A percentile compares a stretch with the other conserved stretches of the same genome.
These are phyloP conservation scores for Caloenas nicobarica DNA, from an alignment of 2,113 vertebrate genomes.

Conservation along the genomic window DNA sequence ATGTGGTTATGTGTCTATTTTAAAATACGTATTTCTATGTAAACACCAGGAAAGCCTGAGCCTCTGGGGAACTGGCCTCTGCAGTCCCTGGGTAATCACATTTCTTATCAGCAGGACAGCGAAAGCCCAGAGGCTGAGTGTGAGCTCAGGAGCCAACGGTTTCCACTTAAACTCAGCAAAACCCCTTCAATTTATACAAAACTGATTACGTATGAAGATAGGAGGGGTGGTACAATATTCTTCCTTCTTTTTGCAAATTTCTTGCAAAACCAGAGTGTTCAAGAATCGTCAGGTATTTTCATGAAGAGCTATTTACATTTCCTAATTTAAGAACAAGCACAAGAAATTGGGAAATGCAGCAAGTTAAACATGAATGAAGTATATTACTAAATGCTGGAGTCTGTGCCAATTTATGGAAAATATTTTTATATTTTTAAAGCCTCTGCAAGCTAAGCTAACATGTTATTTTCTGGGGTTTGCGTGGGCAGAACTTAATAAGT, in stretches of 20 bases:
- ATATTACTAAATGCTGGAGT: neutral
- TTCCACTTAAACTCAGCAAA: neutral
- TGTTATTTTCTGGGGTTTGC: constrained; percentile 59
- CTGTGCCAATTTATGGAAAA: neutral
- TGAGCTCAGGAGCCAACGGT: neutral
- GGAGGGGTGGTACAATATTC: neutral
- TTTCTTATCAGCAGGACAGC: neutral
- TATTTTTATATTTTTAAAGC: constrained; percentile 36
- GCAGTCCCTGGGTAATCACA: neutral
- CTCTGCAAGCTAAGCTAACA: constrained; percentile 40
- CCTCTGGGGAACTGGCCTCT: neutral
- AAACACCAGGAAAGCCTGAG: neutral
- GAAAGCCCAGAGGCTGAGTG: neutral
- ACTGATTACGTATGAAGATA: neutral
- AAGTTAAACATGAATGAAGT: constrained; percentile 24
- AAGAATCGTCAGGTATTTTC: neutral
- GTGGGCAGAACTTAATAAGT: constrained; percentile 65
- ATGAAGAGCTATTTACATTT: neutral
- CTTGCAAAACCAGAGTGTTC: neutral
- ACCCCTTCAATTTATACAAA: neutral
- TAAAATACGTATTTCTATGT: neutral
- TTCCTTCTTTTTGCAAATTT: neutral
- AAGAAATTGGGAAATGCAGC: neutral
- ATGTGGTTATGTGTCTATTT: neutral
- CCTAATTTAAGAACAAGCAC: neutral